Evolutionary conservation across 2,888 invertebrate species (phyloP).

Genomic region (Cantharis nigra): DNA sequence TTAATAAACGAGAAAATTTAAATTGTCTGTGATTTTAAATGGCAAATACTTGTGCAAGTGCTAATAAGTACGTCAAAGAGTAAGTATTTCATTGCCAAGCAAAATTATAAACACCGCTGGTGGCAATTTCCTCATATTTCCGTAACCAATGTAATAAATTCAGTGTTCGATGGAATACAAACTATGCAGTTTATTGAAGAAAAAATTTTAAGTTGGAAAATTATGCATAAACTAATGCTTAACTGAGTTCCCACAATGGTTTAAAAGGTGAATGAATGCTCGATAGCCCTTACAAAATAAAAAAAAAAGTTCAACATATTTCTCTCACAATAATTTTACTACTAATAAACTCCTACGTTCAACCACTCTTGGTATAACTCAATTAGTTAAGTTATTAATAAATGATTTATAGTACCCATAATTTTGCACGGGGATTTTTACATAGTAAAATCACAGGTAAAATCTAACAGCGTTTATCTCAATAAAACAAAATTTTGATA

Average conservation of each 20-base stretch:
- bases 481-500: not conserved
- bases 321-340: not conserved
- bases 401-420: not conserved
- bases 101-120: constrained; percentile 9
- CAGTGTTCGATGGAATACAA: constrained; percentile 10
- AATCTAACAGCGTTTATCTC: not conserved
- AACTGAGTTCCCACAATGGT: not conserved
- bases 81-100: constrained; percentile 11
- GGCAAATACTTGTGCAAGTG: constrained; percentile 6
- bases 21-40: not conserved
- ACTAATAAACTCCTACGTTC: not conserved
- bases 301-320: not conserved
- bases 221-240: not conserved
- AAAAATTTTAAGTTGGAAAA: not conserved
- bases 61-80: constrained; percentile 12
- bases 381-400: not conserved
- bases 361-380: not conserved
- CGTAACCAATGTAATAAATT: constrained; percentile 8
- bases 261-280: constrained; percentile 1
- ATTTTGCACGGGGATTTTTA: not conserved
- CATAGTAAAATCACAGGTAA: no score
- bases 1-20: not conserved
- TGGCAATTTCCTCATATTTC: constrained; percentile 13
- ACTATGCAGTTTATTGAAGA: not conserved
- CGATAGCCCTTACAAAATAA: not conserved